Evolutionary conservation across 2,797 vertebrate genomes (phyloP).

Genomic region (Hoplostethus mediterraneus): DNA sequence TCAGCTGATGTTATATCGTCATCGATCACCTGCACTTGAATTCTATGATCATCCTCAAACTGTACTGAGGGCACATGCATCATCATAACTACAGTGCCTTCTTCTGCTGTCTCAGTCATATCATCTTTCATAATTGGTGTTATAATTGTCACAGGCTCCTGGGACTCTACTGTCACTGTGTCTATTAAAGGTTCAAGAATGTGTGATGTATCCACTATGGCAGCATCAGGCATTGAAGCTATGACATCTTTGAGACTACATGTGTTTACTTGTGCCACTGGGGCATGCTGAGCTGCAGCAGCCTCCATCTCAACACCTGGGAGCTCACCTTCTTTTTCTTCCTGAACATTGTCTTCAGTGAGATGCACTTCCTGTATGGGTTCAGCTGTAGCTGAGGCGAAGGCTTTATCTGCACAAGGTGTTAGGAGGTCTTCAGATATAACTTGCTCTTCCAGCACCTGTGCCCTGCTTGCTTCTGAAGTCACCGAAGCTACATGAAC

Average conservation of each 20-base stretch:
- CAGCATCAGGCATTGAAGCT: constrained; percentile 32
- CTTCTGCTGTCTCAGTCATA: constrained; percentile 46
- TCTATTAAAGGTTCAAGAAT: constrained; percentile 38
- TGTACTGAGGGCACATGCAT: constrained; percentile 51
- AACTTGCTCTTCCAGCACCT: constrained; percentile 38
- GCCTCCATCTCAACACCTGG: constrained; percentile 23
- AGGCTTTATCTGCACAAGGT: constrained; percentile 14
- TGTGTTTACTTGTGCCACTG: constrained; percentile 30
- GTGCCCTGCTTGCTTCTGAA: constrained; percentile 16
- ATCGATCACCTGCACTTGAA: constrained; percentile 56
- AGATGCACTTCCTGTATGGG: constrained; percentile 32
- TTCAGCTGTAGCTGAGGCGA: constrained; percentile 46
- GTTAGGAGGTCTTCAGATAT: constrained; percentile 6
- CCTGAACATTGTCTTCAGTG: constrained; percentile 13
- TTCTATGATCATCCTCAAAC: constrained; percentile 50
- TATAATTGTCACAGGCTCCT: constrained; percentile 28
- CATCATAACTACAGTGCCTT: constrained; percentile 51
- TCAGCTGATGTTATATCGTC: constrained; percentile 49
- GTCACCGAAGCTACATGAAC: constrained; percentile 44
- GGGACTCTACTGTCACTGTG: constrained; percentile 18
- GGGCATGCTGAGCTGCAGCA: constrained; percentile 19
- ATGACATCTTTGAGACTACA: constrained; percentile 36
- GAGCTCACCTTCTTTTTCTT: constrained; percentile 37
- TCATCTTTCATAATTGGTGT: constrained; percentile 33
- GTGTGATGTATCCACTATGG: constrained; percentile 36